Conservation (phyloP, 2,113 vertebrate genomes). For the Thymallus thymallus region DNA sequence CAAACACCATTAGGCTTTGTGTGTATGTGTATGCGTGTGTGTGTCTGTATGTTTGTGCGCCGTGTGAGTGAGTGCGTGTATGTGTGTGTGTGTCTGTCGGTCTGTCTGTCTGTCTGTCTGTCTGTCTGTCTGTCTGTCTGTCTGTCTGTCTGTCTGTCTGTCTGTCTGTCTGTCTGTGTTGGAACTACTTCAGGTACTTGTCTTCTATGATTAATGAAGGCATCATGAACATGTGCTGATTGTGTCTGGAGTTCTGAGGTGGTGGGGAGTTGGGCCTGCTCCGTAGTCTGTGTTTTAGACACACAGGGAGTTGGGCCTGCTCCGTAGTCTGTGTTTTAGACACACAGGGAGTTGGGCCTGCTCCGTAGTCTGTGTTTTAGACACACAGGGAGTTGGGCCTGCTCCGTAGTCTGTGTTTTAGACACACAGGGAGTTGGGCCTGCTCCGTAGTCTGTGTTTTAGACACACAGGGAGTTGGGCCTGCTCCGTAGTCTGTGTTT, state of each 20-base stretch:
- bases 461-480: no score
- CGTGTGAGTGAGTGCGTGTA: background rate
- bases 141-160: conserved; percentile 1
- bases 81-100: background rate
- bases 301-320: no score
- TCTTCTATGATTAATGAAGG: conserved; percentile 32
- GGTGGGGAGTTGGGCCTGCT: no score
- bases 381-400: no score
- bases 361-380: no score
- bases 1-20: conserved; percentile 34
- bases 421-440: no score
- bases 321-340: no score
- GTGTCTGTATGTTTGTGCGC: background rate
- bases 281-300: no score
- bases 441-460: no score
- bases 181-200: background rate
- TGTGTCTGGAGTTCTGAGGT: background rate
- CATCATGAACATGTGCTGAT: conserved; percentile 34
- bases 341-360: no score
- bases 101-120: conserved; percentile 4
- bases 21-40: background rate
- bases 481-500: no score
- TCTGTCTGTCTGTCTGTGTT: background rate
- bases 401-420: no score
- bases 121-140: conserved; percentile 1